Percentiles rank a stretch among this genome's conserved stretches.
phyloP scores from a whole-genome alignment of 1,140 invertebrate genomes.

The Bombyx mori region ASM3026992v2 NC_085113.1:9086501-9087000 shows the following conservation, averaged over 20 bases:
- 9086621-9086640: too few relatives aligned
- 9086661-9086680: conserved; percentile 34
- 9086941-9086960: conserved; percentile 65
- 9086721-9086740: conserved; percentile 49
- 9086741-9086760: conserved; percentile 51
- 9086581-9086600: background rate
- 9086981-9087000: conserved; percentile 53
- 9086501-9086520: too few relatives aligned
- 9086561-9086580: too few relatives aligned
- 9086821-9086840: background rate
- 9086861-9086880: conserved; percentile 14
- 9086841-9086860: conserved; percentile 8
- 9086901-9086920: conserved; percentile 77
- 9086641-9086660: too few relatives aligned
- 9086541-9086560: too few relatives aligned
- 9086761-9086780: conserved; percentile 55
- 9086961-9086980: conserved; percentile 62
- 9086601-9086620: too few relatives aligned
- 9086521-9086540: too few relatives aligned
- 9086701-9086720: conserved; percentile 45
- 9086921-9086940: conserved; percentile 73
- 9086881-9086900: conserved; percentile 23
- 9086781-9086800: conserved; percentile 59
- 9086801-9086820: conserved; percentile 6
- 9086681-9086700: conserved; percentile 55